Evolutionary conservation across 2,113 vertebrate genomes (phyloP).

Genomic region (Myrmophylax atrothorax): DNA sequence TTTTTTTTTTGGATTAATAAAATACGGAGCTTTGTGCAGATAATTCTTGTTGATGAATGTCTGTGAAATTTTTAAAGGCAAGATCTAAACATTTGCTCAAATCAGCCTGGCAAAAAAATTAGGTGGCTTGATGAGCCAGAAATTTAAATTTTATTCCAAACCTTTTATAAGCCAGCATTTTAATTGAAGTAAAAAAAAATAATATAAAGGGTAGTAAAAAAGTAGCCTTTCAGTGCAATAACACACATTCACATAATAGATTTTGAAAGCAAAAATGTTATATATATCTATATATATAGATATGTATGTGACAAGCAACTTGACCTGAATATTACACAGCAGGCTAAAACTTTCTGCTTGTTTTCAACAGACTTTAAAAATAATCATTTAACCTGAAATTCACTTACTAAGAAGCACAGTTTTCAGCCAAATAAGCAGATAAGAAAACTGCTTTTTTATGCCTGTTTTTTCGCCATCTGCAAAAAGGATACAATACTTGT

Average conservation of each 20-base stretch:
- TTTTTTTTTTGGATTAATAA: constrained; percentile 3
- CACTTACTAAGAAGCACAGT: neutral
- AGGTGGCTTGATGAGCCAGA: neutral
- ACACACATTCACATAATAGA: neutral
- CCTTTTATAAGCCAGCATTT: neutral
- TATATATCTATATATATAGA: neutral
- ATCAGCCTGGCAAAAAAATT: neutral
- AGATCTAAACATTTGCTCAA: neutral
- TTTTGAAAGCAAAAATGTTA: neutral
- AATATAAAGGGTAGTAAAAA: neutral
- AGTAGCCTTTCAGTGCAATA: neutral
- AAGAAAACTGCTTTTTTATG: neutral
- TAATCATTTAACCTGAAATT: neutral
- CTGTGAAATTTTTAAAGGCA: constrained; percentile 2
- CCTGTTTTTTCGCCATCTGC: rapidly evolving
- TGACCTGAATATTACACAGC: neutral
- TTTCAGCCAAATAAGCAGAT: neutral
- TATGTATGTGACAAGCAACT: neutral
- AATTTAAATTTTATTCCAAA: constrained; percentile 10
- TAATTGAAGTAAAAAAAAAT: neutral
- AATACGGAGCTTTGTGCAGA: constrained; percentile 27
- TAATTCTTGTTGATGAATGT: constrained; percentile 33
- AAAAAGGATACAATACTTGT: neutral
- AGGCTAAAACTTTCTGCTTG: neutral
- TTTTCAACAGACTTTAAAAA: neutral